Evolutionary conservation across 2,113 vertebrate species (phyloP).

Genomic region (Corythaixoides concolor): DNA sequence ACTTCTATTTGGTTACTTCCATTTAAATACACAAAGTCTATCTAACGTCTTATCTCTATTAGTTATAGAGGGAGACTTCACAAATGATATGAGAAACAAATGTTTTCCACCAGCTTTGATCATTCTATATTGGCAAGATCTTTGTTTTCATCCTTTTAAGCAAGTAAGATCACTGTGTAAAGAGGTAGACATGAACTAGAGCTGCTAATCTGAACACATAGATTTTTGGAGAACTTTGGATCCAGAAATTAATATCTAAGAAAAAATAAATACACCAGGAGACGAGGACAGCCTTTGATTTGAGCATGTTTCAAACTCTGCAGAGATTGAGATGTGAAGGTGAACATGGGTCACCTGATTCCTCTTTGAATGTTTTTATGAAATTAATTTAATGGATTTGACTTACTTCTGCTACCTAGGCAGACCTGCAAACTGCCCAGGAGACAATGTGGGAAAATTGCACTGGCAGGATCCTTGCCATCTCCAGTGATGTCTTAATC

Average conservation of each 20-base stretch:
- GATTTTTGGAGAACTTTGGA: not conserved
- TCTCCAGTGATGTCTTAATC: not conserved
- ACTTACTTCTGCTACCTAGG: not conserved
- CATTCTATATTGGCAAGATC: not conserved
- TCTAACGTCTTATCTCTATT: constrained; percentile 1
- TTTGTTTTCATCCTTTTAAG: constrained; percentile 15
- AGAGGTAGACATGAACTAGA: not conserved
- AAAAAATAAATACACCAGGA: not conserved
- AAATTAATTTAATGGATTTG: not conserved
- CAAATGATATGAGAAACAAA: constrained; percentile 34
- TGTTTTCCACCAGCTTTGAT: constrained; percentile 32
- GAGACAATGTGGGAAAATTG: not conserved
- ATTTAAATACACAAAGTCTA: not conserved
- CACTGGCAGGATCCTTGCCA: not conserved
- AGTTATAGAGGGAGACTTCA: not conserved
- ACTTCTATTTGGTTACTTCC: not conserved
- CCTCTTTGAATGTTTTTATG: not conserved
- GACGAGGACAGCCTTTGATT: not conserved
- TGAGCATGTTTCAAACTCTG: not conserved
- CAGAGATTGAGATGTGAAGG: not conserved
- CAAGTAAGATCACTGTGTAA: not conserved
- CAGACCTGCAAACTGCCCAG: not conserved
- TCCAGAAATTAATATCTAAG: not conserved
- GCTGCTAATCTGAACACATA: not conserved
- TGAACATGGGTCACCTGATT: not conserved